Evolutionary conservation across 1,140 invertebrate genomes (phyloP).

Genomic region (Drosophila mauritiana): DNA sequence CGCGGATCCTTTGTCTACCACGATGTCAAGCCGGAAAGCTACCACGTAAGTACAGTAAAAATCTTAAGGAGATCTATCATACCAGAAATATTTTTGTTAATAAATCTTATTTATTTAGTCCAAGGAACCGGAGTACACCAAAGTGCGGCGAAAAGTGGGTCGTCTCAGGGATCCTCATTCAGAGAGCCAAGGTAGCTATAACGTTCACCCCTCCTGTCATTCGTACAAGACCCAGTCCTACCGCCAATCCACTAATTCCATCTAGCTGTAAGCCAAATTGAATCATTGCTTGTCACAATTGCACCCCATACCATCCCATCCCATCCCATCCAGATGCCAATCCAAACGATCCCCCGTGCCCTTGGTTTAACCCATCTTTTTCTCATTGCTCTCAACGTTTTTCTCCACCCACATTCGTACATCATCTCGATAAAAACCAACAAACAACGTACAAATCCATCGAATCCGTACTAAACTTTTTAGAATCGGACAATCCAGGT

Average conservation of each 20-base stretch:
- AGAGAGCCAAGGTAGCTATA: constrained; percentile 90
- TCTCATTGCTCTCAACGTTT: constrained; percentile 54
- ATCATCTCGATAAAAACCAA: constrained; percentile 60
- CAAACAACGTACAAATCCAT: constrained; percentile 73
- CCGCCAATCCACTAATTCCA: not conserved
- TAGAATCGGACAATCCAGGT: constrained; percentile 94
- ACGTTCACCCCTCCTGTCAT: constrained; percentile 5
- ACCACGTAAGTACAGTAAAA: constrained; percentile 85
- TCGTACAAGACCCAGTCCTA: not conserved
- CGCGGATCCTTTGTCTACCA: constrained; percentile 95
- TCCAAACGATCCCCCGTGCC: not conserved
- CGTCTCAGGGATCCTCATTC: constrained; percentile 90
- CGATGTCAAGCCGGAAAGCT: constrained; percentile 88
- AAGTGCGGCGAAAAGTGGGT: constrained; percentile 91
- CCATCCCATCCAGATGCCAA: not conserved
- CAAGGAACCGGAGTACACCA: constrained; percentile 92
- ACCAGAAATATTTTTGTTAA: not conserved
- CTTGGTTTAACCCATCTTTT: constrained; percentile 37
- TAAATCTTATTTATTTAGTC: constrained; percentile 84
- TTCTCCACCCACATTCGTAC: constrained; percentile 56
- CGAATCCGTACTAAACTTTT: constrained; percentile 86
- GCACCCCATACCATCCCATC: too few species aligned
- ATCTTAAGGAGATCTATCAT: not conserved
- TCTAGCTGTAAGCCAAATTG: constrained; percentile 74
- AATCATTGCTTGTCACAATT: constrained; percentile 46